These are phyloP conservation scores for Polyommatus icarus DNA, from an alignment of 2,888 invertebrate species.

Conservation along the genomic window DNA sequence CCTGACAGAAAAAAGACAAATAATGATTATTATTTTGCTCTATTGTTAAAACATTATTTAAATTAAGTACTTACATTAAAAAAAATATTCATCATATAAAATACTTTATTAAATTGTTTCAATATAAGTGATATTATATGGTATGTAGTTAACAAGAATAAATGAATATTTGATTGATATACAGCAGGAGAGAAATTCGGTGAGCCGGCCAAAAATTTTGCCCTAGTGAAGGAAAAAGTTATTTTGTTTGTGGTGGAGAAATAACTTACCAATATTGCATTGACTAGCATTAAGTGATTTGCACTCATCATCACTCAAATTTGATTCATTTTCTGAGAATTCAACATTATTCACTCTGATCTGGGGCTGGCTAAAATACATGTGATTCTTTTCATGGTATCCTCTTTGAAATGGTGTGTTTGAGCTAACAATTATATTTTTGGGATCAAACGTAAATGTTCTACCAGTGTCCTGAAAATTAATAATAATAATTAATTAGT, in stretches of 20 bases:
- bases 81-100: too few species aligned
- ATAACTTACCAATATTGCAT: conserved; percentile 59
- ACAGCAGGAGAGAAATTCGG: too few species aligned
- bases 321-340: conserved; percentile 69
- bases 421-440: conserved; percentile 57
- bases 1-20: conserved; percentile 50
- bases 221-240: too few species aligned
- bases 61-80: too few species aligned
- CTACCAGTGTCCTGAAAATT: conserved; percentile 55
- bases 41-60: not conserved
- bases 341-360: conserved; percentile 56
- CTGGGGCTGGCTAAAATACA: conserved; percentile 60
- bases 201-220: too few species aligned
- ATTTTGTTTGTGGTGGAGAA: too few species aligned
- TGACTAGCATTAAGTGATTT: conserved; percentile 66
- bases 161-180: too few species aligned
- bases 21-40: not conserved
- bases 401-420: conserved; percentile 50
- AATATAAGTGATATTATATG: too few species aligned
- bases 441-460: conserved; percentile 63
- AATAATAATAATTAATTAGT: not conserved
- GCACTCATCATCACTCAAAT: conserved; percentile 68
- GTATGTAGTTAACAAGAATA: too few species aligned
- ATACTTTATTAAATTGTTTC: too few species aligned
- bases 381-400: conserved; percentile 48